phyloP scores from a whole-genome alignment of 2,888 invertebrate species.

The Campopleginae sp. region DNA sequence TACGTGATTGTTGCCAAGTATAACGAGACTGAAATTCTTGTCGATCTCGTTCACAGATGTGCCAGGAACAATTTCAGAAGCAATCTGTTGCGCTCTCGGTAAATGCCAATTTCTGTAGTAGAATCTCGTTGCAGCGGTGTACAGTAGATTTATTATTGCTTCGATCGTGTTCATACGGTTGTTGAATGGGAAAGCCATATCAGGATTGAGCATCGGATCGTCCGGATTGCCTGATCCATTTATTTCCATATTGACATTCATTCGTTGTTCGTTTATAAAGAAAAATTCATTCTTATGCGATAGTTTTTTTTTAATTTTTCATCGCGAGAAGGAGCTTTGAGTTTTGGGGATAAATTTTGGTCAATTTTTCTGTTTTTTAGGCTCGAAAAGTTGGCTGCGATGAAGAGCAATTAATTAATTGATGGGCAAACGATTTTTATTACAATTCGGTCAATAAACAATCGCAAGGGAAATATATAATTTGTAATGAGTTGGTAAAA shows the following conservation, averaged over 20 bases:
- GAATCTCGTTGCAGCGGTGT: conserved; percentile 77
- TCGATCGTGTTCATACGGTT: conserved; percentile 77
- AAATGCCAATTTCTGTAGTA: conserved; percentile 79
- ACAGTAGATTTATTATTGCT: conserved; percentile 76
- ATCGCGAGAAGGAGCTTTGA: background rate
- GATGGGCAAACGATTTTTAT: background rate
- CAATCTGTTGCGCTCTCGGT: conserved; percentile 76
- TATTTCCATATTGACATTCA: conserved; percentile 2
- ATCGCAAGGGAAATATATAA: background rate
- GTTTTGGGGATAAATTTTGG: background rate
- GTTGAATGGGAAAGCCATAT: conserved; percentile 80
- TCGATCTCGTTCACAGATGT: conserved; percentile 76
- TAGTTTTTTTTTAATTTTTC: background rate
- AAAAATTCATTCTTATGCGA: background rate
- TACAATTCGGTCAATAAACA: background rate
- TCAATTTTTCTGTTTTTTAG: background rate
- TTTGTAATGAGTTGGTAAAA: conserved; percentile 21
- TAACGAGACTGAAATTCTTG: conserved; percentile 79
- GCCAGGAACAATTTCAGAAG: conserved; percentile 73
- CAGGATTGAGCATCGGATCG: conserved; percentile 79
- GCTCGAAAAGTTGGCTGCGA: background rate
- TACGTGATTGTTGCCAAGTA: conserved; percentile 80
- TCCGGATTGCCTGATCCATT: conserved; percentile 79
- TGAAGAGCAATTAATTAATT: background rate
- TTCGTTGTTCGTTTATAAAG: background rate